Conservation (phyloP, 2,113 vertebrate species). For the Gorsachius goisagi region DNA sequence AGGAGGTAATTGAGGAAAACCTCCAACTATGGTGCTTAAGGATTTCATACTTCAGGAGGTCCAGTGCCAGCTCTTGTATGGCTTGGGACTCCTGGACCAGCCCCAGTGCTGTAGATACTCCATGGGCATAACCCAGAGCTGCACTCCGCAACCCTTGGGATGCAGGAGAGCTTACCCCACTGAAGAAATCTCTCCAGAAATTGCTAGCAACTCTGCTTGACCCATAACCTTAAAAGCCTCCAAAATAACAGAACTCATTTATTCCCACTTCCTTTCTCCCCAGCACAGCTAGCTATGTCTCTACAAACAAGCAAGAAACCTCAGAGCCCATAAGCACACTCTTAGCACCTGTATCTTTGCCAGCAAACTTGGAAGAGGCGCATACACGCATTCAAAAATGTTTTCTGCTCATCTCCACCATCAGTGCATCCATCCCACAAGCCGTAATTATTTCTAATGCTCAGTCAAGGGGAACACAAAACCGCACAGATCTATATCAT, state of each 20-base stretch:
- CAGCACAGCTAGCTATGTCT: not conserved
- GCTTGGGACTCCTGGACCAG: too few species aligned
- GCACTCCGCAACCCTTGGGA: not conserved
- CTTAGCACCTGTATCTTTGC: constrained; percentile 5
- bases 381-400: not conserved
- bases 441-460: constrained; percentile 62
- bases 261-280: not conserved
- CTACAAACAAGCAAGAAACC: not conserved
- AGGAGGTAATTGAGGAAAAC: not conserved
- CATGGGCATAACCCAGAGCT: not conserved
- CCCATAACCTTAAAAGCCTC: not conserved
- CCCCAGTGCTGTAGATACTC: not conserved
- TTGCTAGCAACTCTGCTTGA: not conserved
- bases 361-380: not conserved
- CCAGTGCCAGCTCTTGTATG: not conserved
- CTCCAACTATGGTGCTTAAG: not conserved
- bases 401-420: constrained; percentile 42
- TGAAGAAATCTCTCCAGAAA: not conserved
- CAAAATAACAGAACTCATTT: not conserved
- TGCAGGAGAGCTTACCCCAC: not conserved
- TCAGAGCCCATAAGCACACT: not conserved
- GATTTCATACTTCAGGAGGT: not conserved
- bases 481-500: constrained; percentile 58
- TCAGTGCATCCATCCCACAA: constrained; percentile 32
- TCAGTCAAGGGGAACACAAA: constrained; percentile 64